Conservation (phyloP, 2,113 vertebrate genomes). For the Neofelis nebulosa region DNA sequence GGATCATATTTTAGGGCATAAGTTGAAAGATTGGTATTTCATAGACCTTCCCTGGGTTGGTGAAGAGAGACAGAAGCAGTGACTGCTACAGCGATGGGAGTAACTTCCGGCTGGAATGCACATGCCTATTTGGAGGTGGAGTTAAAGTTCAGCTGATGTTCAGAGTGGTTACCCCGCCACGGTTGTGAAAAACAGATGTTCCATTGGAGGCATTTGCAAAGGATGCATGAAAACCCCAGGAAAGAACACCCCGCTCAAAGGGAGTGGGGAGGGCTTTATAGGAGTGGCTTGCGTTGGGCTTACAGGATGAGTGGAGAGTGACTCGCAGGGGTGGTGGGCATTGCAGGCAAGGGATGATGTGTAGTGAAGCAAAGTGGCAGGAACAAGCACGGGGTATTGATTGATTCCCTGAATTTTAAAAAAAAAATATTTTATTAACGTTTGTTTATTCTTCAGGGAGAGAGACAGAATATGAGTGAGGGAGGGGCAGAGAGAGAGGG, state of each 20-base stretch:
- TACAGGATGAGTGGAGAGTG: not conserved
- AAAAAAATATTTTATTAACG: fast-evolving
- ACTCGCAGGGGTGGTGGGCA: not conserved
- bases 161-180: not conserved
- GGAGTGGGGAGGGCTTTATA: fast-evolving
- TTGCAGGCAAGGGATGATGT: not conserved
- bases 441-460: too few relatives aligned
- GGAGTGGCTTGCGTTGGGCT: not conserved
- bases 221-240: not conserved
- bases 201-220: not conserved
- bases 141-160: not conserved
- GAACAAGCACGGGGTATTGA: not conserved
- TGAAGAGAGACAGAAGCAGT: not conserved
- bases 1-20: not conserved
- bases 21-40: not conserved
- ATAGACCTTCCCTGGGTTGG: not conserved
- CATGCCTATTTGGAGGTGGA: not conserved
- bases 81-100: not conserved
- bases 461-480: too few relatives aligned
- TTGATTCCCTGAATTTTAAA: too few relatives aligned
- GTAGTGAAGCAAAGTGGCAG: not conserved
- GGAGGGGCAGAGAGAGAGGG: too few relatives aligned
- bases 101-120: not conserved
- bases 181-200: not conserved
- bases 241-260: not conserved